A percentile compares a stretch with the other conserved stretches of the same genome.
These are phyloP conservation scores for Candidula unifasciata DNA, from an alignment of 2,888 invertebrate genomes.

Conservation along the genomic window DNA sequence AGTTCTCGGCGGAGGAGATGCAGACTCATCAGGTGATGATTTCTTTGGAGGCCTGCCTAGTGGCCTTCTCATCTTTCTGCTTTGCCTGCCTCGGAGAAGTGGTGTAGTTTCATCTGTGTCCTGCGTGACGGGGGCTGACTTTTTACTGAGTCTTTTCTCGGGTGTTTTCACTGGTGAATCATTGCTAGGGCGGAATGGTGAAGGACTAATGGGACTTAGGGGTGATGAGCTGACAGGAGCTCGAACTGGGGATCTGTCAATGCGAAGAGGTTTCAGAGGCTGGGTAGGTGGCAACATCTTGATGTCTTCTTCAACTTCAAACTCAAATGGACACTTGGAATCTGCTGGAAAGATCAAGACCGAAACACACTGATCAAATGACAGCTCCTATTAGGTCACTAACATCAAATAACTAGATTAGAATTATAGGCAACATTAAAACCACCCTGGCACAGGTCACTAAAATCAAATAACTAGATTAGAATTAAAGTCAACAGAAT, in stretches of 20 bases:
- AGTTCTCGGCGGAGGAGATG: constrained; percentile 25
- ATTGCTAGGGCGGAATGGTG: constrained; percentile 48
- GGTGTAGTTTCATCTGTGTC: background rate
- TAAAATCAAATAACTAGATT: too few relatives aligned
- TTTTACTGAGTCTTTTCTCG: constrained; percentile 39
- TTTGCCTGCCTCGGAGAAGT: constrained; percentile 20
- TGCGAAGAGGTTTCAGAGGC: constrained; percentile 37
- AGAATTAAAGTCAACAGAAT: too few relatives aligned
- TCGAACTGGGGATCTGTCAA: constrained; percentile 50
- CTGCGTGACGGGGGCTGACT: background rate
- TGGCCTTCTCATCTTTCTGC: constrained; percentile 22
- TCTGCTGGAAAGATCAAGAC: constrained; percentile 1
- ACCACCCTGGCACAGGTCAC: too few relatives aligned
- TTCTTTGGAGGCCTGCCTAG: constrained; percentile 44
- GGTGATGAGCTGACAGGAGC: constrained; percentile 43
- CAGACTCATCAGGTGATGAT: constrained; percentile 34
- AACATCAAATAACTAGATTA: too few relatives aligned
- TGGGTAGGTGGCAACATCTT: constrained; percentile 44
- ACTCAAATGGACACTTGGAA: constrained; percentile 47
- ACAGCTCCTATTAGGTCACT: background rate
- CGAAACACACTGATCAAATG: background rate
- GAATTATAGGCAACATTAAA: too few relatives aligned
- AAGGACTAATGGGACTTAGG: constrained; percentile 48
- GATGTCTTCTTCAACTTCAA: constrained; percentile 46
- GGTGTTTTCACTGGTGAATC: constrained; percentile 55